Conservation (phyloP, 2,888 invertebrate species). For the Metellina segmentata region DNA sequence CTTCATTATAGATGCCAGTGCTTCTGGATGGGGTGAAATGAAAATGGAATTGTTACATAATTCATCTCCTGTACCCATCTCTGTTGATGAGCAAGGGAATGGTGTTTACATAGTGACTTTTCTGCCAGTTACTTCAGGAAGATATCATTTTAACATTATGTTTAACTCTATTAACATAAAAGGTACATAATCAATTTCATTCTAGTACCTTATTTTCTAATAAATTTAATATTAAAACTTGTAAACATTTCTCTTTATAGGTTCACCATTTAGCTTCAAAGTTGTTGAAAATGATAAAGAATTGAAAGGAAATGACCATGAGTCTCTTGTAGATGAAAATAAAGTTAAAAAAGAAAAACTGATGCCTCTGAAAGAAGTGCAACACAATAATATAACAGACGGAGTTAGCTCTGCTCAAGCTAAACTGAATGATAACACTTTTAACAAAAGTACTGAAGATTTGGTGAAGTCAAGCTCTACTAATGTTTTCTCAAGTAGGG, state of each 20-base stretch:
- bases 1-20: conserved; percentile 88
- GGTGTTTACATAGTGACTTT: conserved; percentile 93
- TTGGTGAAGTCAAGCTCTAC: conserved; percentile 10
- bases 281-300: conserved; percentile 68
- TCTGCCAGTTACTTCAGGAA: conserved; percentile 94
- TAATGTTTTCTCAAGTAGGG: conserved; percentile 47
- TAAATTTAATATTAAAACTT: neutral
- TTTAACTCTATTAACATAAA: conserved; percentile 86
- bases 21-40: conserved; percentile 92
- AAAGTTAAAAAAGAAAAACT: conserved; percentile 61
- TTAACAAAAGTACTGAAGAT: conserved; percentile 26
- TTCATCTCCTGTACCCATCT: conserved; percentile 85
- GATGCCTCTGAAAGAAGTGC: conserved; percentile 57
- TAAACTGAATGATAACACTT: conserved; percentile 35
- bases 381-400: conserved; percentile 67
- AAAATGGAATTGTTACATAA: conserved; percentile 94
- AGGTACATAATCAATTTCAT: conserved; percentile 42
- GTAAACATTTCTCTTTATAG: conserved; percentile 77
- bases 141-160: conserved; percentile 94
- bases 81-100: conserved; percentile 86
- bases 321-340: conserved; percentile 55
- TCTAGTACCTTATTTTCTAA: neutral
- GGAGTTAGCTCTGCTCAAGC: conserved; percentile 7
- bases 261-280: conserved; percentile 81
- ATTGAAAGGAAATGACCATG: conserved; percentile 59